Evolutionary conservation across 2,797 vertebrate genomes (phyloP).

Genomic region (Melanotaenia trifasciata): DNA sequence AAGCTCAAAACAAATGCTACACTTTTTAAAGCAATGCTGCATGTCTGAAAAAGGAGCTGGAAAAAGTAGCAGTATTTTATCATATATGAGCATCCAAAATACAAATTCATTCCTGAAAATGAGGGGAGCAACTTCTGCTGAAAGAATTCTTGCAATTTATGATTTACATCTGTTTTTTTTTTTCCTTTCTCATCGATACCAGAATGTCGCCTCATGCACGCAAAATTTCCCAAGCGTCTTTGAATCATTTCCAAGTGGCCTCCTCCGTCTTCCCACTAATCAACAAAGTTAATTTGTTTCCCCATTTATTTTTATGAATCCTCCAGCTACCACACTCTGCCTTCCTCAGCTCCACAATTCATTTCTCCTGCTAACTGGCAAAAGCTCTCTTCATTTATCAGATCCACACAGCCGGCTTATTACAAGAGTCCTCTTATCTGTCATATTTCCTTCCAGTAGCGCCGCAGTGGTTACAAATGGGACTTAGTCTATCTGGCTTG

Average conservation of each 20-base stretch:
- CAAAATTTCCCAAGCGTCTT: conserved; percentile 73
- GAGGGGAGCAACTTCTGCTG: conserved; percentile 38
- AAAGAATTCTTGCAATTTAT: conserved; percentile 55
- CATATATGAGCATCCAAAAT: conserved; percentile 20
- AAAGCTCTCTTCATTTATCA: conserved; percentile 80
- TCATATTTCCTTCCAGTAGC: conserved; percentile 79
- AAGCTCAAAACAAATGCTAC: conserved; percentile 55
- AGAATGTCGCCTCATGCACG: conserved; percentile 23
- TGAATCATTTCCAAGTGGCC: conserved; percentile 66
- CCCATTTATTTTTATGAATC: conserved; percentile 67
- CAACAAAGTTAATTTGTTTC: conserved; percentile 81
- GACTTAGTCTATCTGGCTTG: conserved; percentile 79
- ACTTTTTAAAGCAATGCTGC: conserved; percentile 39
- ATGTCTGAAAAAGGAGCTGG: conserved; percentile 67
- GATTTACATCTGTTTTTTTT: conserved; percentile 58
- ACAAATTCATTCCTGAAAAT: conserved; percentile 39
- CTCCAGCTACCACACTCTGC: conserved; percentile 57
- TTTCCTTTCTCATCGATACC: conserved; percentile 42
- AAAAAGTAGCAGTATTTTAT: conserved; percentile 11
- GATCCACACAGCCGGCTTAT: conserved; percentile 78
- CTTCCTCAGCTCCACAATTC: conserved; percentile 62
- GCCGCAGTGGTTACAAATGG: conserved; percentile 78
- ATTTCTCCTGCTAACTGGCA: conserved; percentile 72
- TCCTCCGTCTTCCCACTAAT: conserved; percentile 73
- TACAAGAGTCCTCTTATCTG: conserved; percentile 81